These are phyloP conservation scores for Leptonema lineaticorne DNA, from an alignment of 1,140 invertebrate species.

Conservation along the genomic window DNA sequence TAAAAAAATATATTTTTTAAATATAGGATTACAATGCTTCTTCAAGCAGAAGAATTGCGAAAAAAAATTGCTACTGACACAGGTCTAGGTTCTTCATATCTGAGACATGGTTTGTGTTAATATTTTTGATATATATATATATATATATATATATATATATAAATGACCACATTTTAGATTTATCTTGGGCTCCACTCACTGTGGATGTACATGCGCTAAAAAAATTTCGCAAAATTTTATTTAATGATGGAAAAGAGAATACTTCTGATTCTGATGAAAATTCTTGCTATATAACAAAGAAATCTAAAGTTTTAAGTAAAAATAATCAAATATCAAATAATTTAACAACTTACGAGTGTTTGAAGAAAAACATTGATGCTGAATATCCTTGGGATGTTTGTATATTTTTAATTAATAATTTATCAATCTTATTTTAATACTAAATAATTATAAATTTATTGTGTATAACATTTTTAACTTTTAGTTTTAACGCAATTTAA, in stretches of 20 bases:
- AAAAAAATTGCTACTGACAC: constrained; percentile 56
- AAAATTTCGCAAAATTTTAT: not conserved
- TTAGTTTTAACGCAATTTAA: not conserved
- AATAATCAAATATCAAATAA: too few species aligned
- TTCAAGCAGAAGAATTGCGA: constrained; percentile 80
- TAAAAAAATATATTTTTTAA: not conserved
- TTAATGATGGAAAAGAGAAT: not conserved
- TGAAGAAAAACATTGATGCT: constrained; percentile 12
- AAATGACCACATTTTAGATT: not conserved
- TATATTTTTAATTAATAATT: too few species aligned
- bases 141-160: not conserved
- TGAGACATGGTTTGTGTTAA: not conserved
- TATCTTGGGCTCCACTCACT: not conserved
- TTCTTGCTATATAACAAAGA: not conserved
- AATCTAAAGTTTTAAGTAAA: too few species aligned
- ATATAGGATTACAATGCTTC: constrained; percentile 68
- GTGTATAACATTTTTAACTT: not conserved
- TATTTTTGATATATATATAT: not conserved
- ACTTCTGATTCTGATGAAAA: not conserved
- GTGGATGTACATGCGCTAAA: not conserved
- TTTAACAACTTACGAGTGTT: constrained; percentile 6
- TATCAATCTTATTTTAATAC: too few species aligned
- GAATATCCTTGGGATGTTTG: constrained; percentile 30
- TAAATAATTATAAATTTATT: not conserved
- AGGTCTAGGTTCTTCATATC: constrained; percentile 43